Evolutionary conservation across 35 echinoderm and acorn worm genomes (phyloP).

Genomic region (Antedon bifida): DNA sequence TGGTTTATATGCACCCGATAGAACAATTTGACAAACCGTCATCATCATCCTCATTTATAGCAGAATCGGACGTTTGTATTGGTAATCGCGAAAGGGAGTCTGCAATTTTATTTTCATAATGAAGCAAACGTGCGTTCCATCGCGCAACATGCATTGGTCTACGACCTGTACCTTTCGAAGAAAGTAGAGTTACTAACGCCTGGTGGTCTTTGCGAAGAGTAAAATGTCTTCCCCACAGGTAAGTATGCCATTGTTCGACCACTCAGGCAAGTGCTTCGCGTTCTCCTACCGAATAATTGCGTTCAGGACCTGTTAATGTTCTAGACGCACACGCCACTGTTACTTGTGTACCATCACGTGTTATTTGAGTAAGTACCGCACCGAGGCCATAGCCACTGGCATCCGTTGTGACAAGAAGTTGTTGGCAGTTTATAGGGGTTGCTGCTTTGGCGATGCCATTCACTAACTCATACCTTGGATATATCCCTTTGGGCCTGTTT

Average conservation of each 20-base stretch:
- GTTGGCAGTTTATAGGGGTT: not conserved
- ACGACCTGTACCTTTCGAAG: constrained; percentile 27
- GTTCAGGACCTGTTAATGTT: constrained; percentile 31
- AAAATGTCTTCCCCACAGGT: constrained; percentile 35
- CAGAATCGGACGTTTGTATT: not conserved
- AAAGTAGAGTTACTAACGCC: constrained; percentile 32
- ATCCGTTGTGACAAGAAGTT: constrained; percentile 25
- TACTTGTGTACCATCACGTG: constrained; percentile 16
- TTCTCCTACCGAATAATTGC: constrained; percentile 32
- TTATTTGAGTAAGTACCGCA: constrained; percentile 27
- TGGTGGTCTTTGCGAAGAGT: constrained; percentile 46
- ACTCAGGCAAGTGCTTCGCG: constrained; percentile 52
- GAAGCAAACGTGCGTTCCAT: constrained; percentile 26
- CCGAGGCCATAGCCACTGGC: constrained; percentile 36
- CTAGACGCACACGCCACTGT: constrained; percentile 26
- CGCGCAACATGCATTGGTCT: constrained; percentile 39
- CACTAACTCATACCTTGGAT: not conserved
- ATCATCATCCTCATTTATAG: constrained; percentile 24
- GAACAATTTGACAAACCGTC: constrained; percentile 11
- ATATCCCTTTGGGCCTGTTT: not conserved
- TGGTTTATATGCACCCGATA: not conserved
- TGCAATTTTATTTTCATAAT: constrained; percentile 26
- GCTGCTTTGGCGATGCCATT: not conserved
- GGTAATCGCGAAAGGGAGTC: constrained; percentile 23
- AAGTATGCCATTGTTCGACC: constrained; percentile 34